These are phyloP conservation scores for Discoglossus pictus DNA, from an alignment of 2,797 vertebrate species.

Conservation along the genomic window DNA sequence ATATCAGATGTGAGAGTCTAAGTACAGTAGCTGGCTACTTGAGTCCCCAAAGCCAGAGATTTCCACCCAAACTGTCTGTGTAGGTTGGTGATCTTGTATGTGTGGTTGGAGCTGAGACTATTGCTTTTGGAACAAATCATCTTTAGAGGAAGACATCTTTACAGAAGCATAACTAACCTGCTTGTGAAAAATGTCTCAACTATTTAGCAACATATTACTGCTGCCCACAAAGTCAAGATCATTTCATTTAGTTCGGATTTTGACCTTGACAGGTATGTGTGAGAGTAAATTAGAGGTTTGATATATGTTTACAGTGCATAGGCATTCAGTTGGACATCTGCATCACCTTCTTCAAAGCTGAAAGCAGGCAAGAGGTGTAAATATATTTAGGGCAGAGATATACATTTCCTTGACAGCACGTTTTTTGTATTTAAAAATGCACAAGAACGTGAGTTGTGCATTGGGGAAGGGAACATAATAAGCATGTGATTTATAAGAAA, in stretches of 20 bases:
- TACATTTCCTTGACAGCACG: no score
- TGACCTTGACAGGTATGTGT: conserved; percentile 3
- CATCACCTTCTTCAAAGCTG: no score
- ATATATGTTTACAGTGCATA: no score
- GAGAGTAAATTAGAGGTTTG: no score
- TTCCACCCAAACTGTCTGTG: conserved; percentile 25
- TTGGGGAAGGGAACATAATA: no score
- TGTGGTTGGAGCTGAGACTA: conserved; percentile 7
- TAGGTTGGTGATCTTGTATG: conserved; percentile 4
- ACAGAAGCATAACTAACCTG: conserved; percentile 15
- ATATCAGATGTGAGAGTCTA: conserved; percentile 29
- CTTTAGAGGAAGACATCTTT: neutral
- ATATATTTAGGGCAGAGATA: no score
- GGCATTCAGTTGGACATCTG: no score
- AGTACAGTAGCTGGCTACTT: conserved; percentile 35
- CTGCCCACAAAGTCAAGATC: no score
- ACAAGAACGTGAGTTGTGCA: no score
- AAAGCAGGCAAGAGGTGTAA: no score
- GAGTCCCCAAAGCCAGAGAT: conserved; percentile 12
- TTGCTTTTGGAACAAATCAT: conserved; percentile 6
- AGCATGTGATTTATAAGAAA: no score
- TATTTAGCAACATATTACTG: conserved; percentile 3
- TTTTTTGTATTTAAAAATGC: no score
- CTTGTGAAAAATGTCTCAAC: conserved; percentile 9
- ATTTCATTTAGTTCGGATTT: neutral